Conservation (phyloP, 2,113 vertebrate genomes). For the Eubucco bourcierii region DNA sequence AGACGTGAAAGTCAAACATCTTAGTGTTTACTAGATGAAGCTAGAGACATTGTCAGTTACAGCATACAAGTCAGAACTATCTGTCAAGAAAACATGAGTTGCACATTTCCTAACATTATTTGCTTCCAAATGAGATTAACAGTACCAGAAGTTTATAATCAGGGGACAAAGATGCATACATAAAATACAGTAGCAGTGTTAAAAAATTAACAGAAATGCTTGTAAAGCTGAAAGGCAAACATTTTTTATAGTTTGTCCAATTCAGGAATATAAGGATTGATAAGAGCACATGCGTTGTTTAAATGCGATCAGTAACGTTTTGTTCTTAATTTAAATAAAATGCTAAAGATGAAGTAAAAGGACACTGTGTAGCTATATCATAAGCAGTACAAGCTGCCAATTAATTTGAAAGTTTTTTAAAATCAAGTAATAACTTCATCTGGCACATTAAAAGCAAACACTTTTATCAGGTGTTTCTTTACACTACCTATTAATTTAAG, state of each 20-base stretch:
- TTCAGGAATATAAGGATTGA: background rate
- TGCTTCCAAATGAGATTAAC: background rate
- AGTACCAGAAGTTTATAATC: background rate
- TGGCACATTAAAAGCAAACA: background rate
- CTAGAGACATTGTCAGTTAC: background rate
- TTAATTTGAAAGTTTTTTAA: constrained; percentile 23
- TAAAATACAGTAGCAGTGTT: background rate
- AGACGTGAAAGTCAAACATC: background rate
- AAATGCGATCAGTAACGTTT: background rate
- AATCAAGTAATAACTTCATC: background rate
- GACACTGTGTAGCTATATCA: background rate
- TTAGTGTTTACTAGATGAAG: constrained; percentile 29
- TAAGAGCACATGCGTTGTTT: background rate
- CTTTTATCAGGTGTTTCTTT: background rate
- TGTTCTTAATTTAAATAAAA: background rate
- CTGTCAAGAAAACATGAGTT: background rate
- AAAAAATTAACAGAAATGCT: background rate
- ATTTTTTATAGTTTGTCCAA: background rate
- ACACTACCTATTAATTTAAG: constrained; percentile 4
- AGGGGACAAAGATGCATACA: background rate
- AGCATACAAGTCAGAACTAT: background rate
- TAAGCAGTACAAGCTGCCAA: background rate
- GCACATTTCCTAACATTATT: background rate
- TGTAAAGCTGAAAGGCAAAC: background rate
- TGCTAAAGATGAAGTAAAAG: background rate